Percentiles rank a stretch among this genome's conserved stretches.
Conservation (phyloP, 2,797 vertebrate genomes). For the Amniataba percoides region DNA sequence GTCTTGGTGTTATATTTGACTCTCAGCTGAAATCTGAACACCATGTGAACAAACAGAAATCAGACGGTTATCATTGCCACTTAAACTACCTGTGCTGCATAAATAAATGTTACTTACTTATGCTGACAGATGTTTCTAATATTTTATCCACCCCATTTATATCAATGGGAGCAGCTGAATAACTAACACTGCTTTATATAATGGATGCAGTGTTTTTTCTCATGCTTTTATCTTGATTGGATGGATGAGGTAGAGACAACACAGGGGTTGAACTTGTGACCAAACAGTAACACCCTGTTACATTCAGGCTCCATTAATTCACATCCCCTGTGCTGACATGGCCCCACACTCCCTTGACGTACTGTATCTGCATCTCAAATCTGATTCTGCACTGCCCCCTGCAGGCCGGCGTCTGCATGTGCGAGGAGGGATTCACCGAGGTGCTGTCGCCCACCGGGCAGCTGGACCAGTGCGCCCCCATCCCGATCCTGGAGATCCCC, state of each 20-base stretch:
- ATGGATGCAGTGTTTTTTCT: slow-evolving; percentile 3
- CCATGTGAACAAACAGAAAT: no score
- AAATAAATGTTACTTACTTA: no score
- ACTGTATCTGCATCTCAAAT: neutral
- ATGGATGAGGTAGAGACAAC: slow-evolving; percentile 1
- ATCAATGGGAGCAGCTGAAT: neutral
- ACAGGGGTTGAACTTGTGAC: neutral
- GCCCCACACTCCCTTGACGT: no score
- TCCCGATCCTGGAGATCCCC: slow-evolving; percentile 94
- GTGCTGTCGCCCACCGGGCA: slow-evolving; percentile 90
- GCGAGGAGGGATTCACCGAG: slow-evolving; percentile 96
- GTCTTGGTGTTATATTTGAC: no score
- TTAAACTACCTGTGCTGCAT: neutral
- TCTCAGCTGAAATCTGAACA: no score
- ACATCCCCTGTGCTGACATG: neutral
- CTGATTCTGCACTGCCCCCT: slow-evolving; percentile 73
- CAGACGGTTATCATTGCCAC: no score
- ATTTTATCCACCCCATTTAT: slow-evolving; percentile 3
- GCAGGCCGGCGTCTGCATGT: slow-evolving; percentile 90
- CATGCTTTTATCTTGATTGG: slow-evolving; percentile 42
- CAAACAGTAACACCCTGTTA: neutral
- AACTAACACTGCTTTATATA: neutral
- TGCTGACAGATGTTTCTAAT: slow-evolving; percentile 10
- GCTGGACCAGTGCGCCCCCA: slow-evolving; percentile 94
- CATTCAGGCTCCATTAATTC: neutral